phyloP scores from a whole-genome alignment of 2,888 invertebrate species.

The Heliconius charithonia region DNA sequence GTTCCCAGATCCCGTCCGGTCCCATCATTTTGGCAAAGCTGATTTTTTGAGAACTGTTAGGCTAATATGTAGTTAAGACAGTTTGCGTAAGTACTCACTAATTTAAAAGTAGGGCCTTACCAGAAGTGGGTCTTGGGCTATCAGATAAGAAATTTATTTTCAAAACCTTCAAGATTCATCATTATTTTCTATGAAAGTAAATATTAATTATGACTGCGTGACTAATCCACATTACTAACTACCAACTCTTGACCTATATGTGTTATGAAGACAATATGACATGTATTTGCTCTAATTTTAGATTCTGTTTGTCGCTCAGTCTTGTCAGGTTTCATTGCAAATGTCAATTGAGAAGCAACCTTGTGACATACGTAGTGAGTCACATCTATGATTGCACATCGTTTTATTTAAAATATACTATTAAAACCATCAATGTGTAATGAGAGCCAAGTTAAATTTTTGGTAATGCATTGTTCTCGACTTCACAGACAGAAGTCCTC shows the following conservation, averaged over 20 bases:
- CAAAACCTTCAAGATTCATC: neutral
- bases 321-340: slow-evolving; percentile 16
- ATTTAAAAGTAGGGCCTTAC: too few species aligned
- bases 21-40: too few species aligned
- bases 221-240: slow-evolving; percentile 24
- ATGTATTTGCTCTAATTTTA: slow-evolving; percentile 35
- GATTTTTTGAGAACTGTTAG: too few species aligned
- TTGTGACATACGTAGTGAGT: neutral
- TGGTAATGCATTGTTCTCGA: too few species aligned
- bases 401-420: neutral
- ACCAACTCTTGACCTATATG: slow-evolving; percentile 14
- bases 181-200: neutral
- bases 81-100: too few species aligned
- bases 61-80: too few species aligned
- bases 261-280: slow-evolving; percentile 25
- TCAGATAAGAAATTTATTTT: neutral
- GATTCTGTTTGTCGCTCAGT: neutral
- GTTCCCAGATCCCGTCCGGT: too few species aligned
- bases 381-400: neutral
- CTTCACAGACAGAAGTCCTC: too few species aligned
- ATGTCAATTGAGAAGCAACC: slow-evolving; percentile 7
- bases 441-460: too few species aligned
- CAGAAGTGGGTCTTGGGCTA: neutral
- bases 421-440: too few species aligned
- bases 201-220: slow-evolving; percentile 18